phyloP scores from a whole-genome alignment of 2,113 vertebrate species.

The Clarias gariepinus region DNA sequence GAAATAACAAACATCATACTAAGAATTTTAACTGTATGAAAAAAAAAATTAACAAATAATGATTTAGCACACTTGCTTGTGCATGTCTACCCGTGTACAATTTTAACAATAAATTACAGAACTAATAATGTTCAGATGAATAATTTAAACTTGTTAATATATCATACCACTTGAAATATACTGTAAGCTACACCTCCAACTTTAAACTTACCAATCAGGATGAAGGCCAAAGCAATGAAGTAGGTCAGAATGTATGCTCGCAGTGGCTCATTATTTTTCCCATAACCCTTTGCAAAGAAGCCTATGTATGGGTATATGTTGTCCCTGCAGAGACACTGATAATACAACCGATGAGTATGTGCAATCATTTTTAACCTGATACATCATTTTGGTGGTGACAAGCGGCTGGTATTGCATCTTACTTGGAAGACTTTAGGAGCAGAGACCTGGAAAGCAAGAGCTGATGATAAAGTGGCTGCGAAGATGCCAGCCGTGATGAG shows the following conservation, averaged over 20 bases:
- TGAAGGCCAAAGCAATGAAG: conserved; percentile 71
- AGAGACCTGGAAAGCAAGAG: conserved; percentile 77
- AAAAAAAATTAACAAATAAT: no score
- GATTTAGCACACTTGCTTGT: no score
- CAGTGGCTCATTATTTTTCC: conserved; percentile 73
- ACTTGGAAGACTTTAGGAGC: conserved; percentile 80
- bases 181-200: not conserved
- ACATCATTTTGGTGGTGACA: not conserved
- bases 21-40: no score
- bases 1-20: not conserved
- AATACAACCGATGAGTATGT: not conserved
- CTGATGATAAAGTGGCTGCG: conserved; percentile 76
- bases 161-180: not conserved
- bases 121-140: not conserved
- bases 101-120: not conserved
- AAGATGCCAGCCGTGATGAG: conserved; percentile 74
- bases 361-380: not conserved
- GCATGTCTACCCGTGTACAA: no score
- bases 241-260: conserved; percentile 72
- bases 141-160: not conserved
- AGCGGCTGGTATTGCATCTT: not conserved
- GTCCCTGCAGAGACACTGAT: conserved; percentile 75
- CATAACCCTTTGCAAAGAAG: conserved; percentile 77
- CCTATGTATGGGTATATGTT: conserved; percentile 73
- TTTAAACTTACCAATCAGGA: conserved; percentile 72